Base-by-base conservation (phyloP, 2,797 vertebrate species). In the Xyrichtys novacula region DNA sequence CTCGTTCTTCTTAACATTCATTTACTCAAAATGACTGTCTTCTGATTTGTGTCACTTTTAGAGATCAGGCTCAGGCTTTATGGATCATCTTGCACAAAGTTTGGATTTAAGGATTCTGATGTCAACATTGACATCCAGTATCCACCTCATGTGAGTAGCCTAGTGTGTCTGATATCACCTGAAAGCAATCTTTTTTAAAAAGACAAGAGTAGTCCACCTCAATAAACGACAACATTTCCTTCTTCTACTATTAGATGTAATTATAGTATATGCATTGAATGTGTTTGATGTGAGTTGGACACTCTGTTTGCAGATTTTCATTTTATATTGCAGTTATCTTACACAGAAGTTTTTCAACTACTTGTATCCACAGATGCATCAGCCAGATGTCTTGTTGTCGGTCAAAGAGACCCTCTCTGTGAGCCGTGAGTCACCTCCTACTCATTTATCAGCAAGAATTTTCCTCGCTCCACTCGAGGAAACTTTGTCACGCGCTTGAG, bases 51-150 rank as follows among this genome's bases (percentile, higher is more conserved):
- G 42, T 44, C 42, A 50, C 58, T 80, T 89, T 36, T 86, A 98
- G 97, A 95, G 61, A 96, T 97, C 85, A 94, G 89, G n/a, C 91
- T 98, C 81, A 94, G 96, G 87, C 90, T 98, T 22, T 98, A 98
- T 90, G 97, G 97, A 73, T 98, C 97, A 53, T 98, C 97, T 73
- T 95, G 87, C 84, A 96, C 95, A 64, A 94, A 94, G 87, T 94
- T 98, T 92, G 97, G 97, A 89, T 98, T 98, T 89, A 97, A 93
- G 89, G 94, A 94, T 82, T 98, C 97, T n/a, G 97, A 98, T 78
- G 85, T 98, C 79, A 98, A 98, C 88, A 95, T 98, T 85, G 96
- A 98, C 87, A 93, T 96, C 85, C 95, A 96, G 75, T 97, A 95
- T 92, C 97, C 97, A 74, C 85, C 88, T 80, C 91, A 80, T 31